Evolutionary conservation across 2,113 vertebrate genomes (phyloP), one percentile per base, ranked within the genome.

Genomic region (Pontoporia blainvillei): DNA sequence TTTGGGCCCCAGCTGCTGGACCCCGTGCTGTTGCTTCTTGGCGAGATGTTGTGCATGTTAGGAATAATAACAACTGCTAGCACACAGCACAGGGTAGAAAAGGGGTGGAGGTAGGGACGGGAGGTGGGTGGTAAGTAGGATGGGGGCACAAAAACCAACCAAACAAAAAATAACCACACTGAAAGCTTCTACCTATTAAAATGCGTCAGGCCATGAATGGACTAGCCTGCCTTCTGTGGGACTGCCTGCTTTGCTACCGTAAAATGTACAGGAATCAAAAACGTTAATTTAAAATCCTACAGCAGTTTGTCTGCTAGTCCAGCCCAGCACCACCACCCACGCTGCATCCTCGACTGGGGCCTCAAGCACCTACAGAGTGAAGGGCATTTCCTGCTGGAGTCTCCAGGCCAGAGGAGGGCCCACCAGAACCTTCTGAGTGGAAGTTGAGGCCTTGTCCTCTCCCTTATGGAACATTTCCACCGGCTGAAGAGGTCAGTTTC

Each of bases 101-200:
- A 59, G 67, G 95, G 97, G 94, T 94, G 91, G 98, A 96, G 96
- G 71, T 1, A 46, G 83, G 93, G 96, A 88, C 49, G 25, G 82
- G 72, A 93, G 91, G 95, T 85, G 86, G 91, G 72, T 84, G 94
- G 94, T 94, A 95, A 94, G 96, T 73, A 94, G 95, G 95, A 95
- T 46, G 81, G 84, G 98, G 62, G 91, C 89, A 97, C 95, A 87
- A 86, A 79, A 76, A 96, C 83, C 86, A 90, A 87, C 67, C 61
- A 69, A 98, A 61, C 57, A 66, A 98, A 96, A 98, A 90, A 96
- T 79, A 98, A 98, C 98, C 93, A 97, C 98, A 98, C 83, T 98
- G 98, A 98, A 98, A 99, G 98, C 99, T 98, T 98, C 98, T 98
- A 99, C 97, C 98, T 97, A 98, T 92, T 96, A 98, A 99, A 98